Conservation (phyloP, 2,888 invertebrate genomes). For the Drosophila mercatorum region DNA sequence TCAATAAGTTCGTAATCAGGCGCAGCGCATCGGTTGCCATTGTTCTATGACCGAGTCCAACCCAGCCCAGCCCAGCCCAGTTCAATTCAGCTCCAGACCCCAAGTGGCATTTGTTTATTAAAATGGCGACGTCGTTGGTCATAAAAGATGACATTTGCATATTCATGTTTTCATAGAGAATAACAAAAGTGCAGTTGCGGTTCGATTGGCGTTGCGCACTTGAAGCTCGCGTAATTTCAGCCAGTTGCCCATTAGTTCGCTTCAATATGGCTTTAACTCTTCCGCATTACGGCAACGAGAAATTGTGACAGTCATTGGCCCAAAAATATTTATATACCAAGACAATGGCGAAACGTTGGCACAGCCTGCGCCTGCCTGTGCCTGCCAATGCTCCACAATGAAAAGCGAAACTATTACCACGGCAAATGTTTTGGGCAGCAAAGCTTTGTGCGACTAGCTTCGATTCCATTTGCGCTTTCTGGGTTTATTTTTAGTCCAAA, state of each 20-base stretch:
- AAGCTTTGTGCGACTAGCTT: neutral
- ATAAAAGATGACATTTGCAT: constrained; percentile 67
- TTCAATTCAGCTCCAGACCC: constrained; percentile 2
- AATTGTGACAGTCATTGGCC: constrained; percentile 62
- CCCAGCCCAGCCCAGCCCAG: neutral
- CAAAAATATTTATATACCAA: constrained; percentile 40
- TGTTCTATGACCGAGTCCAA: constrained; percentile 25
- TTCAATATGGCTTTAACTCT: constrained; percentile 42
- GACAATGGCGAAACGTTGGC: constrained; percentile 39
- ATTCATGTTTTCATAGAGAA: constrained; percentile 57
- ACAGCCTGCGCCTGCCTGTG: constrained; percentile 13
- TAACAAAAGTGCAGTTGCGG: constrained; percentile 59
- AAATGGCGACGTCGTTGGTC: constrained; percentile 51
- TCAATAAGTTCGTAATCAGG: constrained; percentile 60
- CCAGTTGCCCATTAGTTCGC: constrained; percentile 30
- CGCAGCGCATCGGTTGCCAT: constrained; percentile 24
- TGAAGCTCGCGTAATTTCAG: constrained; percentile 19
- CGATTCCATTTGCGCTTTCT: constrained; percentile 37
- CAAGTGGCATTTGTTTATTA: constrained; percentile 60
- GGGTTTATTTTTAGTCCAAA: constrained; percentile 62
- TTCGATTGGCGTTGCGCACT: constrained; percentile 19
- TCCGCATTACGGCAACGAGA: constrained; percentile 46
- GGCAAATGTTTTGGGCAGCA: constrained; percentile 36
- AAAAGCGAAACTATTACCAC: constrained; percentile 72
- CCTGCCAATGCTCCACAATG: constrained; percentile 41